Conservation (phyloP, 2,797 vertebrate species). For the Onychomys arenicola region DNA sequence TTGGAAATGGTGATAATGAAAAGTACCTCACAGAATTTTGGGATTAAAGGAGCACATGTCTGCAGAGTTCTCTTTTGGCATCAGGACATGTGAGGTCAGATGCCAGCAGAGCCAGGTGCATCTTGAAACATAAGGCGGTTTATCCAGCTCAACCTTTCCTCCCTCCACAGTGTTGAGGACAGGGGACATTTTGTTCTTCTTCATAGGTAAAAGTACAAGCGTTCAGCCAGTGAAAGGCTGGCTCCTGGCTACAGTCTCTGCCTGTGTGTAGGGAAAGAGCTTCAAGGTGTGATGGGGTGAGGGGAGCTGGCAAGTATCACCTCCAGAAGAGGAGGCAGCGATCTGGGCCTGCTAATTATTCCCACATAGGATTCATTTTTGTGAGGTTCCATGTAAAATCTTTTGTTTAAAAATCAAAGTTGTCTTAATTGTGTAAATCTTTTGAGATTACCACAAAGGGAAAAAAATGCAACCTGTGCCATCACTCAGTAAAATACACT, state of each 20-base stretch:
- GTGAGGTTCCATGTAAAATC: not conserved
- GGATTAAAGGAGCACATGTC: slow-evolving; percentile 19
- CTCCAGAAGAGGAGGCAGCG: not conserved
- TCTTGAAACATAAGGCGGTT: slow-evolving; percentile 14
- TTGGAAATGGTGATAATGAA: slow-evolving; percentile 38
- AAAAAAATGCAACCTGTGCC: not conserved
- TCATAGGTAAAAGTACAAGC: not conserved
- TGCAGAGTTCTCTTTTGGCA: slow-evolving; percentile 9
- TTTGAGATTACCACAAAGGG: not conserved
- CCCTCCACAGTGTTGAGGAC: not conserved
- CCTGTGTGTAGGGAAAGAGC: not conserved
- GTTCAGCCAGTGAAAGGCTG: not conserved
- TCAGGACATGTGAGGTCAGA: not conserved
- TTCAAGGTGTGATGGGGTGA: accelerated
- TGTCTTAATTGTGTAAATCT: slow-evolving; percentile 1
- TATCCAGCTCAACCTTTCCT: not conserved
- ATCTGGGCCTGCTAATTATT: not conserved
- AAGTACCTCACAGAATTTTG: not conserved
- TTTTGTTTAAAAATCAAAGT: not conserved
- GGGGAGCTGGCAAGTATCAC: not conserved
- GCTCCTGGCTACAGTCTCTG: not conserved
- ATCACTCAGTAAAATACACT: not conserved
- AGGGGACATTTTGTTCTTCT: not conserved
- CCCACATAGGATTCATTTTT: not conserved
- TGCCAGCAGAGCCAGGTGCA: not conserved